A percentile compares a stretch with the other conserved stretches of the same genome.
These are phyloP conservation scores for Holothuria glaberrima DNA, from an alignment of 35 echinoderm and acorn worm genomes.

Conservation along the genomic window DNA sequence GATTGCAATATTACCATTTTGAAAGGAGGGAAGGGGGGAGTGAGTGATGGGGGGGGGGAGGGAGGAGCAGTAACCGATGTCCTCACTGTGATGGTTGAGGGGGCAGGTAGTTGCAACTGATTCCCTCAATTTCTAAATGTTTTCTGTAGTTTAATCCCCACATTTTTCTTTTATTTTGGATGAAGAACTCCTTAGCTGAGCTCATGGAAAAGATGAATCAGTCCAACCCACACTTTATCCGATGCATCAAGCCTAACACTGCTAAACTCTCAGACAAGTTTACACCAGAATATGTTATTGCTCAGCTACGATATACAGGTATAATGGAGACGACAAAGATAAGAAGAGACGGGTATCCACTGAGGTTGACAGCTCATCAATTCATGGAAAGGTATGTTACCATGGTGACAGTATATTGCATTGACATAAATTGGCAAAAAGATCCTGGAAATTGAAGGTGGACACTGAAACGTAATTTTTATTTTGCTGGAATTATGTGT, in stretches of 20 bases:
- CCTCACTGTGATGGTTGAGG: too few relatives aligned
- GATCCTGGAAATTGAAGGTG: too few relatives aligned
- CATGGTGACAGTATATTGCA: too few relatives aligned
- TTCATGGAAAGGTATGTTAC: conserved; percentile 80
- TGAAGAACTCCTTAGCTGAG: conserved; percentile 88
- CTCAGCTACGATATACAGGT: conserved; percentile 93
- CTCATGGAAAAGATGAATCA: conserved; percentile 85
- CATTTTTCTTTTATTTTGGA: too few relatives aligned
- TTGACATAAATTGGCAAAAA: too few relatives aligned
- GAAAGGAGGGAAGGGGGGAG: too few relatives aligned
- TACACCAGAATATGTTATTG: conserved; percentile 91
- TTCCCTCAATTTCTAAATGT: too few relatives aligned
- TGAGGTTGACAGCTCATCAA: conserved; percentile 81
- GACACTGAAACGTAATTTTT: background rate
- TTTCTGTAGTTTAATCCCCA: too few relatives aligned
- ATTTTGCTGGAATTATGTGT: background rate
- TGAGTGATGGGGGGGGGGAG: too few relatives aligned
- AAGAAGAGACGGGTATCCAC: conserved; percentile 76
- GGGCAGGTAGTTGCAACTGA: too few relatives aligned
- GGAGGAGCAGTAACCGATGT: too few relatives aligned
- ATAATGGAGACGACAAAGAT: conserved; percentile 94
- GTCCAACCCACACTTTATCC: conserved; percentile 85
- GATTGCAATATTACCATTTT: too few relatives aligned
- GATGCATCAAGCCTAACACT: conserved; percentile 96
- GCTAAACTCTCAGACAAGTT: conserved; percentile 89